Evolutionary conservation across 2,888 invertebrate genomes (phyloP).

Genomic region (Magallana nippona): DNA sequence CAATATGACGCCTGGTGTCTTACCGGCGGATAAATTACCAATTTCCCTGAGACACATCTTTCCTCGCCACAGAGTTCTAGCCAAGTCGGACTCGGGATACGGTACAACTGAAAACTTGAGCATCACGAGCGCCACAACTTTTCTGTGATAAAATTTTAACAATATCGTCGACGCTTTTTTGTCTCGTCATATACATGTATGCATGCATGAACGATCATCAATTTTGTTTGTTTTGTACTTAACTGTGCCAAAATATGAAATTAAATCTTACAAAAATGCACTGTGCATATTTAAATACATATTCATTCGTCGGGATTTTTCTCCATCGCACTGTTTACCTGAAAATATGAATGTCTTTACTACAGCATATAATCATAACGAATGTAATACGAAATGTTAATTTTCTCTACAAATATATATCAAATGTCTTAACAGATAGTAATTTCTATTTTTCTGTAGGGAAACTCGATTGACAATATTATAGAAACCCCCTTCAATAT

Average conservation of each 20-base stretch:
- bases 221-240: not conserved
- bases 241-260: slow-evolving; percentile 1
- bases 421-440: no score
- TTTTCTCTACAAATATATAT: not conserved
- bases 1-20: slow-evolving; percentile 22
- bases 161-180: not conserved
- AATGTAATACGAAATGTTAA: not conserved
- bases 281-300: no score
- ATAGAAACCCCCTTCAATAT: no score
- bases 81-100: slow-evolving; percentile 29
- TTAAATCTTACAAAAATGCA: no score
- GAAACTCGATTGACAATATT: no score
- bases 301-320: no score
- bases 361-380: not conserved
- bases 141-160: slow-evolving; percentile 22
- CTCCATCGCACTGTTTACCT: no score
- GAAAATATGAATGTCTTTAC: not conserved
- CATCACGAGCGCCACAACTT: slow-evolving; percentile 5
- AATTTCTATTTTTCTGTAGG: no score
- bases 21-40: not conserved
- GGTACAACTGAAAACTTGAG: slow-evolving; percentile 28
- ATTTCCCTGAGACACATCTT: not conserved
- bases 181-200: not conserved
- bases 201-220: not conserved
- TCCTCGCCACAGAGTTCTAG: slow-evolving; percentile 13